Conservation (phyloP, 2,797 vertebrate genomes). For the Poecilia velifera region DNA sequence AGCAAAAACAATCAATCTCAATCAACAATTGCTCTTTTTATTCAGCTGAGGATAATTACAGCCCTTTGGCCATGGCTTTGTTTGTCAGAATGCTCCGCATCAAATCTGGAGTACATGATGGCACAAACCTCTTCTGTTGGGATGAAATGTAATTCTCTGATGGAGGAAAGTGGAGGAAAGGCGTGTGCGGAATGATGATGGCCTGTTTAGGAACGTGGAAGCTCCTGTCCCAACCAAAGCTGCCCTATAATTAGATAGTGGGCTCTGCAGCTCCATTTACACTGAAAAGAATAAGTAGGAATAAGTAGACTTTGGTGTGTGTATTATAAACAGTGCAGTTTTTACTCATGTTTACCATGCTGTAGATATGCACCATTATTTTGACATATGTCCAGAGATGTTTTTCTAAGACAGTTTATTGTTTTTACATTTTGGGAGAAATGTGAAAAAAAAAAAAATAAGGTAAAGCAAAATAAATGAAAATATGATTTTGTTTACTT, state of each 20-base stretch:
- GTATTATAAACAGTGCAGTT: neutral
- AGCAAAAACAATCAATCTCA: neutral
- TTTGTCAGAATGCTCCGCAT: conserved; percentile 42
- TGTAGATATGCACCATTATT: neutral
- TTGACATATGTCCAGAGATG: neutral
- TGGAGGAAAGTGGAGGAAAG: conserved; percentile 41
- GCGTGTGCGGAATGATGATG: conserved; percentile 69
- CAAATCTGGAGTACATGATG: conserved; percentile 45
- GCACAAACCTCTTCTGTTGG: conserved; percentile 47
- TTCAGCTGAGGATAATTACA: neutral
- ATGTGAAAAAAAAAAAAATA: neutral
- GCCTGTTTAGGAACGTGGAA: conserved; percentile 55
- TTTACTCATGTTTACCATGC: neutral
- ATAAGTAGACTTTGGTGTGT: conserved; percentile 4
- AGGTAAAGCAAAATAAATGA: neutral
- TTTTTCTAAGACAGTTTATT: neutral
- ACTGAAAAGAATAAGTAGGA: conserved; percentile 10
- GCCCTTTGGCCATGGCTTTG: conserved; percentile 24
- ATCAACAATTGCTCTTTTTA: neutral
- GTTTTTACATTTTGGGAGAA: neutral
- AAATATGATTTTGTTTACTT: neutral
- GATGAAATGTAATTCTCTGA: conserved; percentile 63
- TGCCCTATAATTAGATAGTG: conserved; percentile 49
- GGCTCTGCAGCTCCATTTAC: conserved; percentile 22
- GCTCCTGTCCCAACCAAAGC: conserved; percentile 46